Percentiles rank a stretch among this genome's conserved stretches.
phyloP scores from a whole-genome alignment of 2,888 invertebrate species.

The Netelia melanura region DNA sequence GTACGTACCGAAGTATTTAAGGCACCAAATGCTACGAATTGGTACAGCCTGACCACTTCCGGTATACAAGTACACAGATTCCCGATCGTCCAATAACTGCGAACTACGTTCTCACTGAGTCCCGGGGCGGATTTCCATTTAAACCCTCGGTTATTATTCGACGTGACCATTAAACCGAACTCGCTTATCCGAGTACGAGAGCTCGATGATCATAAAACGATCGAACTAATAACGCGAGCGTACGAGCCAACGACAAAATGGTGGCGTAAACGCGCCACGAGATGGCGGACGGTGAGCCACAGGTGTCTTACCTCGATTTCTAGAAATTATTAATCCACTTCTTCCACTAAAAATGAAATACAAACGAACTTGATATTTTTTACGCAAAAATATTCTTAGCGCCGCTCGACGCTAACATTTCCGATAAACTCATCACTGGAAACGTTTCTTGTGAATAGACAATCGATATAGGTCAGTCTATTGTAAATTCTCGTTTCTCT shows the following conservation, averaged over 20 bases:
- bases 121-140: constrained; percentile 34
- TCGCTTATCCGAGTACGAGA: not conserved
- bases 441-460: constrained; percentile 47
- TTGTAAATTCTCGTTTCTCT: constrained; percentile 40
- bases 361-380: not conserved
- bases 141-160: constrained; percentile 18
- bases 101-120: constrained; percentile 23
- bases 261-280: not conserved
- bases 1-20: constrained; percentile 39
- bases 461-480: constrained; percentile 61
- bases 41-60: constrained; percentile 32
- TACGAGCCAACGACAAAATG: not conserved
- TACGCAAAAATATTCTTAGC: not conserved
- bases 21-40: constrained; percentile 7
- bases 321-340: no score
- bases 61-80: not conserved
- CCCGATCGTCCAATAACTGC: constrained; percentile 31
- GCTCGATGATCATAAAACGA: constrained; percentile 27
- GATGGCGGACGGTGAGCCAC: constrained; percentile 28
- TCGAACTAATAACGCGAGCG: constrained; percentile 28
- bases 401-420: not conserved
- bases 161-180: constrained; percentile 42
- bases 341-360: not conserved
- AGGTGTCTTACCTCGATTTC: constrained; percentile 1
- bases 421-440: constrained; percentile 20